Conservation (phyloP, 2,113 vertebrate species). For the Halichoerus grypus region DNA sequence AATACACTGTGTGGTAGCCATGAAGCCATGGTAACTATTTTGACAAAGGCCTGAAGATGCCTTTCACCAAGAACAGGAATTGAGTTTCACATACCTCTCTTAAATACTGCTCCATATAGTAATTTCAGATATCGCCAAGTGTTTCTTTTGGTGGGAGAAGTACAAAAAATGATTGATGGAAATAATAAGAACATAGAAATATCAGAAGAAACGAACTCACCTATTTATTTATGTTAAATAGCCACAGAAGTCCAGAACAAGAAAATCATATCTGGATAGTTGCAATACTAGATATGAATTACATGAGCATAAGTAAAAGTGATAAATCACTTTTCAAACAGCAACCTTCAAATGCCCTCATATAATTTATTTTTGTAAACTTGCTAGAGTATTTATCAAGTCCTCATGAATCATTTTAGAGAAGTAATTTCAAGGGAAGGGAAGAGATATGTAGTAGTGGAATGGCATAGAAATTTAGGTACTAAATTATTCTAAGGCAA, state of each 20-base stretch:
- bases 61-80: not conserved
- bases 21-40: not conserved
- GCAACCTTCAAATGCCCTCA: not conserved
- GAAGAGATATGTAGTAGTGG: not conserved
- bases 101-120: not conserved
- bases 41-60: not conserved
- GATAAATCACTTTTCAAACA: not conserved
- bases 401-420: slow-evolving; percentile 16
- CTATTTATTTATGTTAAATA: not conserved
- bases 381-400: not conserved
- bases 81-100: not conserved
- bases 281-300: not conserved
- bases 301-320: not conserved
- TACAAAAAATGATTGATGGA: not conserved
- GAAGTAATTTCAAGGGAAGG: not conserved
- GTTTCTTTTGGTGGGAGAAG: slow-evolving; percentile 12
- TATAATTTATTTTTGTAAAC: not conserved
- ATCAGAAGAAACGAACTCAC: not conserved
- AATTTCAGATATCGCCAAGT: not conserved
- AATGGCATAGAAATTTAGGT: not conserved
- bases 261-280: not conserved
- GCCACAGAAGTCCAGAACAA: not conserved
- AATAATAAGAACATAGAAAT: not conserved
- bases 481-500: not conserved
- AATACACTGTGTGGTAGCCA: not conserved